Conservation (phyloP, 2,797 vertebrate species). For the Aeoliscus strigatus region DNA sequence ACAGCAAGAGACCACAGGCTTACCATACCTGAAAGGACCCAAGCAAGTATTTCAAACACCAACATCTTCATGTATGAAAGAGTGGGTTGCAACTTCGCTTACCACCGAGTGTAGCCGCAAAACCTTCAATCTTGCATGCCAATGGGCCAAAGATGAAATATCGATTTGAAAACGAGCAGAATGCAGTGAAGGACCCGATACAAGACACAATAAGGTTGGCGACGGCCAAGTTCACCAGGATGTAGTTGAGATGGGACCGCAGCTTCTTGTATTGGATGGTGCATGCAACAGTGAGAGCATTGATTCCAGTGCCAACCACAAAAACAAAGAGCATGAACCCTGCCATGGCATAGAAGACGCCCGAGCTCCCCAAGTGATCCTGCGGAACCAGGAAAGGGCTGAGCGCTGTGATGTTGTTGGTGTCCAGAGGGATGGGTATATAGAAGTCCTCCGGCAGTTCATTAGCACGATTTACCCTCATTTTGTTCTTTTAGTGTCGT, state of each 20-base stretch:
- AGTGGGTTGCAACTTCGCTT: slow-evolving; percentile 14
- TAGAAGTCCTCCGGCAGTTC: slow-evolving; percentile 74
- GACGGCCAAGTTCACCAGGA: slow-evolving; percentile 70
- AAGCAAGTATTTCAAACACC: background rate
- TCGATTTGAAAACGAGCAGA: slow-evolving; percentile 61
- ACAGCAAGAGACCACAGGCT: slow-evolving; percentile 75
- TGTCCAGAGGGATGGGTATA: slow-evolving; percentile 68
- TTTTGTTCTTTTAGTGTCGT: slow-evolving; percentile 11
- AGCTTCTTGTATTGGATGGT: slow-evolving; percentile 76
- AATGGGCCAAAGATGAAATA: slow-evolving; percentile 70
- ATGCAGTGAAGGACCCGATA: slow-evolving; percentile 69
- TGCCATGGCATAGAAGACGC: slow-evolving; percentile 61
- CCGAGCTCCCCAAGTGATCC: slow-evolving; percentile 63
- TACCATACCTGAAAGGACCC: slow-evolving; percentile 67
- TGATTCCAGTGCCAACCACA: slow-evolving; percentile 60
- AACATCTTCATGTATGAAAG: background rate
- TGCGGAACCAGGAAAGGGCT: slow-evolving; percentile 76
- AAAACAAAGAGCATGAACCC: slow-evolving; percentile 66
- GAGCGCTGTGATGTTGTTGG: slow-evolving; percentile 65
- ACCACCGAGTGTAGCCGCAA: slow-evolving; percentile 72
- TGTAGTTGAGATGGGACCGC: slow-evolving; percentile 77
- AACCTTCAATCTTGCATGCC: slow-evolving; percentile 76
- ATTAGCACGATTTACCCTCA: slow-evolving; percentile 27
- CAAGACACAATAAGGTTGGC: slow-evolving; percentile 71
- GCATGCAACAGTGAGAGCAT: slow-evolving; percentile 66